Percentiles rank a stretch among this genome's conserved stretches.
Evolutionary conservation across 2,888 invertebrate species (phyloP).

Genomic region (Netelia inedita): DNA sequence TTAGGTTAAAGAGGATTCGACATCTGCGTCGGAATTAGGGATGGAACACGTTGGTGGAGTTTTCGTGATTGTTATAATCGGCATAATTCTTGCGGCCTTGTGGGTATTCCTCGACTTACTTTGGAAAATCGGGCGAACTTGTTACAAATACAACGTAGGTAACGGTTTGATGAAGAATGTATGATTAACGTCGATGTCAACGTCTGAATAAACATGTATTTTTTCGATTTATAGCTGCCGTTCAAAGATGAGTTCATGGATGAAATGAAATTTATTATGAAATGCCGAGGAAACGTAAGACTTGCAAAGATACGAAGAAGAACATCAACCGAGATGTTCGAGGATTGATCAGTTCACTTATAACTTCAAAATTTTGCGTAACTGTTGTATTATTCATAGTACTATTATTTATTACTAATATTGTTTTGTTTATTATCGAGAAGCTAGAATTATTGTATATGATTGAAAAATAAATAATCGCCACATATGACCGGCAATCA

Average conservation of each 20-base stretch:
- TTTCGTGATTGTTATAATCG: slow-evolving; percentile 81
- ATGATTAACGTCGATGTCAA: neutral
- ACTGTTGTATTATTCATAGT: too few species aligned
- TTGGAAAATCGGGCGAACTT: slow-evolving; percentile 86
- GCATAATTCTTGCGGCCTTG: slow-evolving; percentile 88
- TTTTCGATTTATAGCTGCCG: slow-evolving; percentile 86
- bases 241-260: slow-evolving; percentile 89
- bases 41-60: slow-evolving; percentile 92
- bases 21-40: slow-evolving; percentile 87
- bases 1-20: slow-evolving; percentile 84
- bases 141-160: slow-evolving; percentile 86
- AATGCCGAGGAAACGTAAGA: slow-evolving; percentile 90
- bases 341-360: neutral
- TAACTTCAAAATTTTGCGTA: too few species aligned
- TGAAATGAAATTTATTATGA: slow-evolving; percentile 90
- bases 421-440: too few species aligned
- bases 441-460: too few species aligned
- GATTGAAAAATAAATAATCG: too few species aligned
- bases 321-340: neutral
- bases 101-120: slow-evolving; percentile 90
- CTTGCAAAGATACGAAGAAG: slow-evolving; percentile 86
- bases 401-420: too few species aligned
- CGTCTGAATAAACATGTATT: neutral
- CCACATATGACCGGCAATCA: too few species aligned
- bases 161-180: neutral